These are phyloP conservation scores for Drosophila aldrichi DNA, from an alignment of 2,888 invertebrate species.

Conservation along the genomic window DNA sequence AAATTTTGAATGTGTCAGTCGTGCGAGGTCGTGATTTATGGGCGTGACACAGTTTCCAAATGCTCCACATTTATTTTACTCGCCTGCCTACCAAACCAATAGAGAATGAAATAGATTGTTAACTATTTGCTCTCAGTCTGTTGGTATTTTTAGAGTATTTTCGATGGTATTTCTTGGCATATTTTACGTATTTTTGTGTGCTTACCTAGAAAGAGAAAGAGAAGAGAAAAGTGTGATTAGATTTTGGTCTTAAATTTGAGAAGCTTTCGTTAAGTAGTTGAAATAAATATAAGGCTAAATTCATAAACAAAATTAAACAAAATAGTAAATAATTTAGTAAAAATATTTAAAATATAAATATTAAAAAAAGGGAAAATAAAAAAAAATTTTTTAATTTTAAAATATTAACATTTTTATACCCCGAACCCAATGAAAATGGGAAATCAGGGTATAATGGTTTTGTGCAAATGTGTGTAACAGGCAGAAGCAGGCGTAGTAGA, in stretches of 20 bases:
- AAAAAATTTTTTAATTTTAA: too few relatives aligned
- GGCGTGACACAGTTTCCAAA: constrained; percentile 69
- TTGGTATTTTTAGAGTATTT: constrained; percentile 15
- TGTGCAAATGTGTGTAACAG: too few relatives aligned
- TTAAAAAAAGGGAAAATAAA: too few relatives aligned
- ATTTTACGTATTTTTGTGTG: constrained; percentile 1
- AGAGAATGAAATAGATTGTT: constrained; percentile 22
- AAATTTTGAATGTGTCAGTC: constrained; percentile 59
- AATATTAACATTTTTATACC: too few relatives aligned
- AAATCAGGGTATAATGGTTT: too few relatives aligned
- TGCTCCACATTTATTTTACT: constrained; percentile 63
- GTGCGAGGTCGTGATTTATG: constrained; percentile 64
- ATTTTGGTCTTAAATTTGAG: constrained; percentile 27
- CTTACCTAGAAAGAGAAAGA: constrained; percentile 51
- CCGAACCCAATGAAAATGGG: too few relatives aligned
- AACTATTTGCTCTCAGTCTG: constrained; percentile 2
- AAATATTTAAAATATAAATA: too few relatives aligned
- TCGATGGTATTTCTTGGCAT: background rate
- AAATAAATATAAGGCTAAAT: too few relatives aligned
- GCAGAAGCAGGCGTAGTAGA: too few relatives aligned
- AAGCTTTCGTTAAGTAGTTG: background rate
- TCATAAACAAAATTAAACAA: too few relatives aligned
- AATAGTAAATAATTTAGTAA: too few relatives aligned
- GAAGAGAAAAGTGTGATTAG: constrained; percentile 9
- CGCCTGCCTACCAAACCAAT: constrained; percentile 5